A percentile compares a stretch with the other conserved stretches of the same genome.
These are phyloP conservation scores for Rhynchotus rufescens DNA, from an alignment of 2,797 vertebrate species.

Conservation along the genomic window DNA sequence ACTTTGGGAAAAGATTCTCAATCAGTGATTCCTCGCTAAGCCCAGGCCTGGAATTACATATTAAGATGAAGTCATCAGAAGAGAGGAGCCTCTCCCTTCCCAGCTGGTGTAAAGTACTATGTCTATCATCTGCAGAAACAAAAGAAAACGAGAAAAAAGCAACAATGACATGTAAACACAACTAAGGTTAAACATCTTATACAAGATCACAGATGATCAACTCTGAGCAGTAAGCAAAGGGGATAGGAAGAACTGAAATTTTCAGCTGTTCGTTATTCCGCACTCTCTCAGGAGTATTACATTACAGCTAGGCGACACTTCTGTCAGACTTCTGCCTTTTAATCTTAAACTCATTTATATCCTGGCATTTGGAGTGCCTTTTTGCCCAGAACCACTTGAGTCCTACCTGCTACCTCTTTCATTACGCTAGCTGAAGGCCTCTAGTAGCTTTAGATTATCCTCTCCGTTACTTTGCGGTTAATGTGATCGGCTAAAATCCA, in stretches of 20 bases:
- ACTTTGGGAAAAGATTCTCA: background rate
- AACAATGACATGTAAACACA: slow-evolving; percentile 50
- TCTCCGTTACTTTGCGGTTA: background rate
- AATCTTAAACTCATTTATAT: background rate
- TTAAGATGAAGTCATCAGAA: background rate
- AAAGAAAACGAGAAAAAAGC: slow-evolving; percentile 1
- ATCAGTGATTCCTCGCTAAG: background rate
- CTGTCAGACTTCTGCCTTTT: background rate
- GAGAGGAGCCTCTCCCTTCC: background rate
- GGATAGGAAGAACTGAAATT: background rate
- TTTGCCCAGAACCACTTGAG: background rate
- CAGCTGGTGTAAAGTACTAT: background rate
- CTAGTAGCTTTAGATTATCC: background rate
- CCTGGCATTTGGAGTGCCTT: background rate
- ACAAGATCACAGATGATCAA: slow-evolving; percentile 34
- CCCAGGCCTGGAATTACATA: background rate
- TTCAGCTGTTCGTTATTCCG: background rate
- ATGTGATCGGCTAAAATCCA: background rate
- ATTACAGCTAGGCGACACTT: background rate
- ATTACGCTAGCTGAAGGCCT: background rate
- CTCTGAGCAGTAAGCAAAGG: slow-evolving; percentile 10
- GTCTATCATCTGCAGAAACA: background rate
- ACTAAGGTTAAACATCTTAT: slow-evolving; percentile 7
- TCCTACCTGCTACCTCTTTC: background rate
- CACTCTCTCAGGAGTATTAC: background rate